Percentiles rank a stretch among this genome's conserved stretches.
phyloP scores from a whole-genome alignment of 2,888 invertebrate genomes.

The Ectropis crepuscularia region DNA sequence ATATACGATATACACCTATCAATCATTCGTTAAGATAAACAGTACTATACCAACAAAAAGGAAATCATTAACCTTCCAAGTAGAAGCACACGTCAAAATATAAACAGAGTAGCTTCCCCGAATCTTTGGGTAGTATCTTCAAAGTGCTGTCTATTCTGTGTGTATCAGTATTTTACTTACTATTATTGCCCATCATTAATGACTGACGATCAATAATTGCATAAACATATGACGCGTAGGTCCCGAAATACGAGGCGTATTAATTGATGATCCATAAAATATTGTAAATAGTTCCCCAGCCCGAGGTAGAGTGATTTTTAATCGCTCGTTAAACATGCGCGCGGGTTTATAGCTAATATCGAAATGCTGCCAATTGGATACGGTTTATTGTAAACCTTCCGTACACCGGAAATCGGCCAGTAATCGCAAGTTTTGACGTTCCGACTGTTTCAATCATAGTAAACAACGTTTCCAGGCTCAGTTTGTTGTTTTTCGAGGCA shows the following conservation, averaged over 20 bases:
- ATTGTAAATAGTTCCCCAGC: slow-evolving; percentile 51
- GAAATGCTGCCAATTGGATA: slow-evolving; percentile 43
- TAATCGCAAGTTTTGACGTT: slow-evolving; percentile 31
- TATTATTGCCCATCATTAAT: slow-evolving; percentile 37
- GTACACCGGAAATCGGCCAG: slow-evolving; percentile 35
- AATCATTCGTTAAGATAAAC: slow-evolving; percentile 28
- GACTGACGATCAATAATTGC: slow-evolving; percentile 37
- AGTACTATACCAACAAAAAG: slow-evolving; percentile 17
- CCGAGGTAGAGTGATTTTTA: slow-evolving; percentile 58
- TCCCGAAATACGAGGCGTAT: slow-evolving; percentile 49
- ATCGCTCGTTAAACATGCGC: slow-evolving; percentile 58
- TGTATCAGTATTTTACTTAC: slow-evolving; percentile 26
- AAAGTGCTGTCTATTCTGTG: background rate
- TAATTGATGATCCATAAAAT: slow-evolving; percentile 62
- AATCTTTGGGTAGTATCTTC: slow-evolving; percentile 14
- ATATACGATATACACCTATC: slow-evolving; percentile 24
- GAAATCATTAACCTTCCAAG: slow-evolving; percentile 27
- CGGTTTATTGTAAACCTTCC: slow-evolving; percentile 39
- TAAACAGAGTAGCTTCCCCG: slow-evolving; percentile 20
- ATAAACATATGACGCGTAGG: slow-evolving; percentile 37
- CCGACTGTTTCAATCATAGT: slow-evolving; percentile 30
- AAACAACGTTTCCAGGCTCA: slow-evolving; percentile 24
- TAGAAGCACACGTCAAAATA: slow-evolving; percentile 26
- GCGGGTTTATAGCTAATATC: slow-evolving; percentile 48
- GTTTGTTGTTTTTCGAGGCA: slow-evolving; percentile 31